Percentiles rank a stretch among this genome's conserved stretches.
phyloP scores from a whole-genome alignment of 2,797 vertebrate species.

The Sebastes minor region DNA sequence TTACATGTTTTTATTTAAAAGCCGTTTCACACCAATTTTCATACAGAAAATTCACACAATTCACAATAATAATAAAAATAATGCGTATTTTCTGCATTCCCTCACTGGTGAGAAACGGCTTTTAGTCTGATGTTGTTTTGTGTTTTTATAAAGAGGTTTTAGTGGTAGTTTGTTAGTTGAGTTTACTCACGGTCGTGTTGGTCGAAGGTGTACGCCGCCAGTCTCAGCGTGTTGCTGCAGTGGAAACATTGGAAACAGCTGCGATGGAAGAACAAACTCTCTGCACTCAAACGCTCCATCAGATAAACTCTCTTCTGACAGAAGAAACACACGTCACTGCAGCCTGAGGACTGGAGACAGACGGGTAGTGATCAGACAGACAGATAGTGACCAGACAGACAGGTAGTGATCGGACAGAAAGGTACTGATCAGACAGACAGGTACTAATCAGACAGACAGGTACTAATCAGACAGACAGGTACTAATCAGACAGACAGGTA shows the following conservation, averaged over 20 bases:
- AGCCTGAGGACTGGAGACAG: slow-evolving; percentile 1
- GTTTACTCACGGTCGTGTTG: slow-evolving; percentile 37
- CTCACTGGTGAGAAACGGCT: too few relatives aligned
- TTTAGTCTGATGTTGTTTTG: too few relatives aligned
- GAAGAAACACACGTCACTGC: slow-evolving; percentile 92
- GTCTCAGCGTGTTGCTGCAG: slow-evolving; percentile 85
- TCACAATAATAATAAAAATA: too few relatives aligned
- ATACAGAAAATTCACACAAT: too few relatives aligned
- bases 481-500: neutral
- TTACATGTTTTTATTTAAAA: too few relatives aligned
- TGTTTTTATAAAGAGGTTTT: too few relatives aligned
- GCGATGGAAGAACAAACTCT: slow-evolving; percentile 96
- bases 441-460: neutral
- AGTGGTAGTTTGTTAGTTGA: too few relatives aligned
- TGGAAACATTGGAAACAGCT: slow-evolving; percentile 92
- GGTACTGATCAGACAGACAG: neutral
- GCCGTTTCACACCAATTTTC: too few relatives aligned
- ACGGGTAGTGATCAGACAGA: neutral
- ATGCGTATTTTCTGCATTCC: too few relatives aligned
- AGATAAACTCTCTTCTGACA: slow-evolving; percentile 91
- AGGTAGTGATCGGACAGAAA: neutral
- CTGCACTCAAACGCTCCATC: slow-evolving; percentile 94
- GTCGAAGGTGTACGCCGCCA: slow-evolving; percentile 88
- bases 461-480: neutral
- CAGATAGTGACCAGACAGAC: neutral